Conservation (phyloP, 37 sponge, comb jelly and placozoan species). For the Agelas oroides region DNA sequence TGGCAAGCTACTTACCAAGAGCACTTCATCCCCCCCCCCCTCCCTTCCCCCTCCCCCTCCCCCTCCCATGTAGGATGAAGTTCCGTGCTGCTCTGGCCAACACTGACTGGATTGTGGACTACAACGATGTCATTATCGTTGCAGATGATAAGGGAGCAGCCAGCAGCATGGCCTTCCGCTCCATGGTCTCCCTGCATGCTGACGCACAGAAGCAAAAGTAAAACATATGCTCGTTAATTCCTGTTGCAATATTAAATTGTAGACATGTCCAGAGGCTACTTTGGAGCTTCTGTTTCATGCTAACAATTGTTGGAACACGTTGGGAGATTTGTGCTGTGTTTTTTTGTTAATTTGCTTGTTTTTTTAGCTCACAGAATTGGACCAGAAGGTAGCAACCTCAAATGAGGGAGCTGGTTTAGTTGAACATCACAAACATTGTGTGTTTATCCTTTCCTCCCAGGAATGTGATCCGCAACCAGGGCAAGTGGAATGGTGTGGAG, state of each 20-base stretch:
- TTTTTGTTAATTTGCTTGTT: too few species aligned
- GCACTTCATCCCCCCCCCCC: too few species aligned
- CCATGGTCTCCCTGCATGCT: constrained; percentile 54
- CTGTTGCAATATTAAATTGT: too few species aligned
- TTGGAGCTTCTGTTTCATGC: background rate
- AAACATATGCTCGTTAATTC: background rate
- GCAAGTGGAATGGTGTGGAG: constrained; percentile 53
- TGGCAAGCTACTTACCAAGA: too few species aligned
- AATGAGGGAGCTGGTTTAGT: too few species aligned
- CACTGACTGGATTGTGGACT: constrained; percentile 74
- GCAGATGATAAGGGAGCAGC: constrained; percentile 27
- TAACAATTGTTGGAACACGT: too few species aligned
- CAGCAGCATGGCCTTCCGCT: constrained; percentile 53
- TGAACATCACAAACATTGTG: too few species aligned
- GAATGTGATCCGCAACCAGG: constrained; percentile 59
- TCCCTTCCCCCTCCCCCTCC: too few species aligned
- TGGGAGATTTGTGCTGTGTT: too few species aligned
- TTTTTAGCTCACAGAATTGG: too few species aligned
- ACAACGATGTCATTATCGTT: constrained; percentile 44
- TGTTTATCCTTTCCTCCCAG: constrained; percentile 15
- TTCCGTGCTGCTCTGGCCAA: constrained; percentile 71
- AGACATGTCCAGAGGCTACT: too few species aligned
- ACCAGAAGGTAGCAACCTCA: too few species aligned
- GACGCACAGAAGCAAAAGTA: constrained; percentile 61
- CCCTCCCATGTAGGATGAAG: constrained; percentile 27